Evolutionary conservation across 1,140 invertebrate genomes (phyloP), one percentile per base, ranked within the genome.

Genomic region (Aphaenogaster floridana): DNA sequence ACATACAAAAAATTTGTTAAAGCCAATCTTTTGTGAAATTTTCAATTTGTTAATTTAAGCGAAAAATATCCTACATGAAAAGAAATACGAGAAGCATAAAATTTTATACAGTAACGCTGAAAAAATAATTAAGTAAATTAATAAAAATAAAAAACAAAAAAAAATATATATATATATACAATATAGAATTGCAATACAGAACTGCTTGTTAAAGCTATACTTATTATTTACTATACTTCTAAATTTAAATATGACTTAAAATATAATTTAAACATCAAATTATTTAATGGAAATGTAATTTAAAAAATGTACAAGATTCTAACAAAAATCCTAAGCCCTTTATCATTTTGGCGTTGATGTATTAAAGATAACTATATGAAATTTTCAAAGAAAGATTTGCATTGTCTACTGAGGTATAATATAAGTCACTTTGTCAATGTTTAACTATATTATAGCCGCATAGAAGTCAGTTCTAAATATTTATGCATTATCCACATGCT

Each of bases 401-500:
- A 68, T 9, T 21, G 11, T 66, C 42, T 39, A 5, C 11, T n/a
- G 13, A 68, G 1, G 54, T 50, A 71, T 69, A 42, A 64, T 48
- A 48, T 48, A 28, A 71, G 50, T 13, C 54, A 72, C 36, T 74
- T 83, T 74, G 68, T 61, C n/a, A 74, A 83, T 72, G 50, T 57
- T 72, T 54, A 68, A 71, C 48, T 61, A 45, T 48, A 42, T 11
- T 28, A 28, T 28, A 28, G 68, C 52, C 28, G 9, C 52, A 48
- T 61, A 83, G 21, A 83, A 72, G 17, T 74, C 17, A 61, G 28
- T 76, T 76, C 69, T 83, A 59, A 57, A 83, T 83, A 74, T 83
- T 80, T 84, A 84, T 84, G 11, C 28, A 36, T 63, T n/a, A 76
- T 45, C 21, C 68, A 21, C 42, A 28, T 74, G 42, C 11, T 34